A percentile compares a stretch with the other conserved stretches of the same genome.
Evolutionary conservation across 2,888 invertebrate genomes (phyloP).

Genomic region (Linhomoeus sp.): DNA sequence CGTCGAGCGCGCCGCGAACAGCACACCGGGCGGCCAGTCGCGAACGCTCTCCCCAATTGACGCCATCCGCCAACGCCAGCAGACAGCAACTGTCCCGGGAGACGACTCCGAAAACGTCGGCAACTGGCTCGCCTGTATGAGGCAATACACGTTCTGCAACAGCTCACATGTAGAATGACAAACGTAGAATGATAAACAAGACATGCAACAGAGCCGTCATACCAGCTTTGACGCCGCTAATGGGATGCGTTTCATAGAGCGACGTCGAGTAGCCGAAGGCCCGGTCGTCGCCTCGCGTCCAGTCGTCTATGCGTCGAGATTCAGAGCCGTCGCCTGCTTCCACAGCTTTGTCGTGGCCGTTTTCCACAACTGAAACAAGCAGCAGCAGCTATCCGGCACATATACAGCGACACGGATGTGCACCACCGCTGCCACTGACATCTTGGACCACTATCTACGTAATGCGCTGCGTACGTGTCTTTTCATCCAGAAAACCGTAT

Average conservation of each 20-base stretch:
- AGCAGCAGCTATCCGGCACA: background rate
- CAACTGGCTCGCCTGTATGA: constrained; percentile 55
- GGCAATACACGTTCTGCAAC: background rate
- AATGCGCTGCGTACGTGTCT: no score
- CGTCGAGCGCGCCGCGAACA: constrained; percentile 60
- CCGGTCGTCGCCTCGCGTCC: constrained; percentile 38
- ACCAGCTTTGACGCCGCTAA: constrained; percentile 43
- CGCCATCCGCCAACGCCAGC: constrained; percentile 64
- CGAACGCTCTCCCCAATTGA: constrained; percentile 66
- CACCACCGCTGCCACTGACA: no score
- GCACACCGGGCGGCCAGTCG: constrained; percentile 39
- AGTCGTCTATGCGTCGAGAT: constrained; percentile 16
- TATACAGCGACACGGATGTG: no score
- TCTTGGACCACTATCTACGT: no score
- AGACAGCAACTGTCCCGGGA: constrained; percentile 47
- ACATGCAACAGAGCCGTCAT: no score
- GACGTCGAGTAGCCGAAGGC: constrained; percentile 54
- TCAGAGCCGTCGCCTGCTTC: no score
- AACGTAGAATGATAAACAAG: no score
- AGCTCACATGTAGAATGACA: no score
- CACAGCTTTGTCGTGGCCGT: no score
- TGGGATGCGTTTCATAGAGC: constrained; percentile 59
- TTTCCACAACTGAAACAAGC: background rate
- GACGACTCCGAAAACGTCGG: constrained; percentile 61
- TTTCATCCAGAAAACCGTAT: no score